phyloP scores from a whole-genome alignment of 2,113 vertebrate species.

The Tylochromis polylepis region DNA sequence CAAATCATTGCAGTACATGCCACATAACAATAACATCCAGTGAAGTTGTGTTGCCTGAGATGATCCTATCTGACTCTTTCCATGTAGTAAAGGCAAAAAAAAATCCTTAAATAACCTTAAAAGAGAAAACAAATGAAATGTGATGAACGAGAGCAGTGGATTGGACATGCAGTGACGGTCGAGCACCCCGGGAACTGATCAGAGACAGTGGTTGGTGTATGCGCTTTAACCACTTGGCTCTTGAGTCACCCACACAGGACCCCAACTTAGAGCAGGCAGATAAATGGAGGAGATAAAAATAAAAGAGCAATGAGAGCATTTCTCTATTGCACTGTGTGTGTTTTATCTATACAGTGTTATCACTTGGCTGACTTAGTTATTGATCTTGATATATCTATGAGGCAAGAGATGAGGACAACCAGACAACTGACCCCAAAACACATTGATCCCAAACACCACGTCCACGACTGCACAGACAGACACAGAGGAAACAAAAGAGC shows the following conservation, averaged over 20 bases:
- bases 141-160: neutral
- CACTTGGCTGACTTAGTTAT: constrained; percentile 2
- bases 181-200: neutral
- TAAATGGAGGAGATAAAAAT: neutral
- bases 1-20: neutral
- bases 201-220: neutral
- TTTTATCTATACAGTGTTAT: neutral
- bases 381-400: constrained; percentile 1
- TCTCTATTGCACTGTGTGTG: neutral
- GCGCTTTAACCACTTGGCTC: neutral
- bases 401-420: neutral
- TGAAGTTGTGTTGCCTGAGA: neutral
- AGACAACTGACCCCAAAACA: constrained; percentile 39
- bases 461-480: neutral
- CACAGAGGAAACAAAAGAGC: constrained; percentile 42
- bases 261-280: neutral
- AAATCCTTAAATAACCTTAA: neutral
- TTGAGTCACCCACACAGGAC: neutral
- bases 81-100: neutral
- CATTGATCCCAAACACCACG: constrained; percentile 14
- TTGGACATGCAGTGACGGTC: rapidly evolving
- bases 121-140: neutral
- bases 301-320: neutral
- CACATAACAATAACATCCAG: neutral
- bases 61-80: neutral